Base-by-base conservation (phyloP, 2,113 vertebrate species). In the Tragelaphus strepsiceros region DNA sequence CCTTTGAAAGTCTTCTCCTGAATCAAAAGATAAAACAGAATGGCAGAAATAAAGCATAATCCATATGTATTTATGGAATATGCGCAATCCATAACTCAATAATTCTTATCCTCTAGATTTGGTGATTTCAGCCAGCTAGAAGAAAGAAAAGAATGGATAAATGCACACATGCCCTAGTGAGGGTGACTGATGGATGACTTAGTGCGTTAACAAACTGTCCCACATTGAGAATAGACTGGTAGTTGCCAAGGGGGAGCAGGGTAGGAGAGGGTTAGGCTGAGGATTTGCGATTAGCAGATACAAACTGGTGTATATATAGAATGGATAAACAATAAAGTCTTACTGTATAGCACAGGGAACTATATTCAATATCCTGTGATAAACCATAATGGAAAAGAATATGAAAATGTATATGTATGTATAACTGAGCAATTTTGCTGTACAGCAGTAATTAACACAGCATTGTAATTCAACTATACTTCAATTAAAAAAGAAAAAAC, bases 11-110 rank as follows among this genome's bases (percentile, higher is more conserved):
- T 67, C 56, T 61, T 80, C 4, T 93, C 19, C 61, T 30, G 22
- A 67, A 39, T 96, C 39, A 89, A 88, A 92, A 90, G n/a, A 90
- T 62, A 54, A 94, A 93, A 77, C 78, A 83, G 89, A 90, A 58
- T 67, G 46, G 24, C 56, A 96, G 56, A 51, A 87, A 24, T 95
- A 90, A 77, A 83, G n/a, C 15, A n/a, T 28, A 96, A 82, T 43
- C 46, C 35, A 91, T 74, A 74, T 74, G 5, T 11, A 74, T 24
- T 39, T 74, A 39, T 74, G 35, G 21, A 24, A 2, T 74, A 39
- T 74, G n/a, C 5, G 12, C 35, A 74, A 74, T 74, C 15, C 9
- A n/a, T 28, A 96, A 82, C 35, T 35, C 43, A 91, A 4, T 61
- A 90, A 22, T 56, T 81, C 71, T 67, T 30, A 30, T 86, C 26